Percentiles rank a stretch among this genome's conserved stretches.
These are phyloP conservation scores for Epinephelus fuscoguttatus DNA, from an alignment of 2,113 vertebrate species.

Conservation along the genomic window DNA sequence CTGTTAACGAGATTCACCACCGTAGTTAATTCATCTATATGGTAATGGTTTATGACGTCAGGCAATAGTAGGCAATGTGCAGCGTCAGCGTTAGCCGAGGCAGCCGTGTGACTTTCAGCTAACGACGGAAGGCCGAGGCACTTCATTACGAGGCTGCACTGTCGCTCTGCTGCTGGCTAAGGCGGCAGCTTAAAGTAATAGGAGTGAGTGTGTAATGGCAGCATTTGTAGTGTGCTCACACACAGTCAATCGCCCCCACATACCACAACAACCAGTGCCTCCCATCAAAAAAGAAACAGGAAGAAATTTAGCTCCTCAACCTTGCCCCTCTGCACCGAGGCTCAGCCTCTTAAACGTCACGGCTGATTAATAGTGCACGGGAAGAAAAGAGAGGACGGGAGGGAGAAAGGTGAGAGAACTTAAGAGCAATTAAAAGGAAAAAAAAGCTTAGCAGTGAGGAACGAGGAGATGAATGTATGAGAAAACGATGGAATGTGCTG, in stretches of 20 bases:
- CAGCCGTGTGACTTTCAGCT: slow-evolving; percentile 69
- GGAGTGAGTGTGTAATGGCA: slow-evolving; percentile 34
- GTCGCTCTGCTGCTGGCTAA: slow-evolving; percentile 30
- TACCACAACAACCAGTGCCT: slow-evolving; percentile 7
- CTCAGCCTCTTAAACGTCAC: slow-evolving; percentile 58
- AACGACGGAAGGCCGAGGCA: slow-evolving; percentile 45
- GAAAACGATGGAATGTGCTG: slow-evolving; percentile 41
- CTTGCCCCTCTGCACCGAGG: slow-evolving; percentile 43
- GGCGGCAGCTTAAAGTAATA: slow-evolving; percentile 25
- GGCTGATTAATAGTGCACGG: slow-evolving; percentile 66
- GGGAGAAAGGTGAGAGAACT: background rate
- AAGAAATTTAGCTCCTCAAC: slow-evolving; percentile 36
- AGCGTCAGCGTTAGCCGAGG: slow-evolving; percentile 59
- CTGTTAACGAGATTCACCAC: slow-evolving; percentile 49
- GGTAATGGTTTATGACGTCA: slow-evolving; percentile 65
- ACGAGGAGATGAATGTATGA: slow-evolving; percentile 35
- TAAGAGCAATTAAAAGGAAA: background rate
- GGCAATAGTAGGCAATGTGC: slow-evolving; percentile 49
- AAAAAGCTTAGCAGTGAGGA: background rate
- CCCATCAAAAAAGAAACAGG: slow-evolving; percentile 1
- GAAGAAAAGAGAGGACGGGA: background rate
- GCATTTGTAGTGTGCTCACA: slow-evolving; percentile 55
- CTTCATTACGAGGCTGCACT: slow-evolving; percentile 54
- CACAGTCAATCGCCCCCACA: slow-evolving; percentile 14
- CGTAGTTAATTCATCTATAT: slow-evolving; percentile 66